Conservation (phyloP, 2,113 vertebrate genomes). For the Vulpes ferrilata region DNA sequence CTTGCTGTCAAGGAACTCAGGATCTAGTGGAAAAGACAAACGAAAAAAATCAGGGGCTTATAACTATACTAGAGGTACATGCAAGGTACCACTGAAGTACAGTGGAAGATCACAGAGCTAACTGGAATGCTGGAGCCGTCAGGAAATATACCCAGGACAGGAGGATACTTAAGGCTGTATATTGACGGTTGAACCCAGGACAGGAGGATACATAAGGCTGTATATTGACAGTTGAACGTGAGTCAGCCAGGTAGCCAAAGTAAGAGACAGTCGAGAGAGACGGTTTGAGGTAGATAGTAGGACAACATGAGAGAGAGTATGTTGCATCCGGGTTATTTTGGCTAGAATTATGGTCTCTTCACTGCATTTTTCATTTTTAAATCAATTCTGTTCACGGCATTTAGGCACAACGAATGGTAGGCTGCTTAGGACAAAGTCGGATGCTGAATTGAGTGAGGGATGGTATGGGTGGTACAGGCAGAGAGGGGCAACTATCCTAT, state of each 20-base stretch:
- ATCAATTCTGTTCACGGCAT: background rate
- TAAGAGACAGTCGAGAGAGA: background rate
- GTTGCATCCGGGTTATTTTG: background rate
- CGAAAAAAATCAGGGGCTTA: background rate
- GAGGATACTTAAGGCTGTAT: background rate
- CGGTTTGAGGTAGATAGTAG: background rate
- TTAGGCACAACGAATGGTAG: background rate
- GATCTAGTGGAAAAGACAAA: conserved; percentile 31
- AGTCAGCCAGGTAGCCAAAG: background rate
- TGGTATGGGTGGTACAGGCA: background rate
- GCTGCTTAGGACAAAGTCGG: conserved; percentile 8
- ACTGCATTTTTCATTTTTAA: background rate
- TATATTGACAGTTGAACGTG: background rate
- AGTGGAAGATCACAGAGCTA: background rate
- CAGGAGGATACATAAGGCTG: background rate
- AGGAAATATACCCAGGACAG: background rate
- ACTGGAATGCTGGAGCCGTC: background rate
- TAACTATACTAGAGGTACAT: background rate
- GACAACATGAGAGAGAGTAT: background rate
- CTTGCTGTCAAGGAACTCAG: conserved; percentile 43
- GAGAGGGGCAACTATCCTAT: background rate
- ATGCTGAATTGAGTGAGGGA: background rate
- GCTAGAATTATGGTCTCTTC: background rate
- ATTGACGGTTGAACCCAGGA: background rate
- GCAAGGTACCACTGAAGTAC: background rate